Percentiles rank a stretch among this genome's conserved stretches.
phyloP scores from a whole-genome alignment of 1,140 invertebrate genomes.

The Drosophila aff. region DNA sequence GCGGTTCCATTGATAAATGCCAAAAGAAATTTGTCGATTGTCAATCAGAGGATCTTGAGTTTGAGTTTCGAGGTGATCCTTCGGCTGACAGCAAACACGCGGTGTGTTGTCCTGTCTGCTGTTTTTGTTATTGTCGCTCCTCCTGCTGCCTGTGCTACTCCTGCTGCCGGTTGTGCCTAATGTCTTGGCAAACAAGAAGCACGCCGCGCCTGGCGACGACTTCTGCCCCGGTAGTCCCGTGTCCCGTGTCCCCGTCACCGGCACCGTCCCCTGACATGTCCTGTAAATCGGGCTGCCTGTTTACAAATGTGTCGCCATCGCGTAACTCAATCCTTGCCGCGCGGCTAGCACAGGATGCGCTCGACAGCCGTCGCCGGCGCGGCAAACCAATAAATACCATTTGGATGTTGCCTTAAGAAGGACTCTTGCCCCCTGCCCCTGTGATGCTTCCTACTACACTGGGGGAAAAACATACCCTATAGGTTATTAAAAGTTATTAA shows the following conservation, averaged over 20 bases:
- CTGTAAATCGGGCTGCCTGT: slow-evolving; percentile 71
- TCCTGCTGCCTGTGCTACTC: slow-evolving; percentile 30
- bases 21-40: slow-evolving; percentile 77
- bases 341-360: slow-evolving; percentile 65
- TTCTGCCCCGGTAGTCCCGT: slow-evolving; percentile 63
- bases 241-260: slow-evolving; percentile 3
- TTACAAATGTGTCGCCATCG: slow-evolving; percentile 81
- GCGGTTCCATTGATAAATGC: slow-evolving; percentile 76
- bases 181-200: slow-evolving; percentile 77
- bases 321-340: slow-evolving; percentile 77
- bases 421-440: slow-evolving; percentile 13
- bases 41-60: slow-evolving; percentile 66
- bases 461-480: background rate
- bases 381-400: slow-evolving; percentile 82
- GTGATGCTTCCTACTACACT: slow-evolving; percentile 6
- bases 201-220: slow-evolving; percentile 56
- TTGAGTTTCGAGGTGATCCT: slow-evolving; percentile 38
- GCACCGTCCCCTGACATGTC: slow-evolving; percentile 15
- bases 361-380: slow-evolving; percentile 78
- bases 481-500: too few species aligned
- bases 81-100: slow-evolving; percentile 71
- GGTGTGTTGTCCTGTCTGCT: slow-evolving; percentile 37
- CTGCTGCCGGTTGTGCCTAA: slow-evolving; percentile 50
- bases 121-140: slow-evolving; percentile 61
- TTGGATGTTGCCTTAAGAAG: slow-evolving; percentile 60